phyloP scores from a whole-genome alignment of 2,888 invertebrate species.

The Nemurella pictetii region DNA sequence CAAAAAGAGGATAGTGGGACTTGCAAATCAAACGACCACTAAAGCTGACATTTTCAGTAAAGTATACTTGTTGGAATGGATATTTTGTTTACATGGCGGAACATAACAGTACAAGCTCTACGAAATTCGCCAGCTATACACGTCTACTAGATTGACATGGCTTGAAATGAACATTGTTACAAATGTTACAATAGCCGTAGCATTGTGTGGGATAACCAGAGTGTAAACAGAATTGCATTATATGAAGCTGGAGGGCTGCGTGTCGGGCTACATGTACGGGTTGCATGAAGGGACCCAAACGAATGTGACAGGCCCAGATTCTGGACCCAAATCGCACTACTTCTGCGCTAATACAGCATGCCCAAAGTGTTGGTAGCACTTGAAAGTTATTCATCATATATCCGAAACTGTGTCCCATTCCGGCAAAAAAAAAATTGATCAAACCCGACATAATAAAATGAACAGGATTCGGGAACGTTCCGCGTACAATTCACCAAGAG shows the following conservation, averaged over 20 bases:
- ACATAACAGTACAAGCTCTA: not conserved
- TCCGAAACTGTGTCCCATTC: not conserved
- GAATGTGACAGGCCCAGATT: too few species aligned
- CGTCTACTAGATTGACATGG: not conserved
- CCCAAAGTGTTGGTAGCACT: too few species aligned
- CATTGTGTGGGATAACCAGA: slow-evolving; percentile 3
- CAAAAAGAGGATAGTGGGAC: not conserved
- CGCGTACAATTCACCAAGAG: not conserved
- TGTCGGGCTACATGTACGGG: not conserved
- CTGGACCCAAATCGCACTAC: too few species aligned
- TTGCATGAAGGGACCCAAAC: not conserved
- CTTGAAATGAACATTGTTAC: not conserved
- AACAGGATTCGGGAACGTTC: not conserved
- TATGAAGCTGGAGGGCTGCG: too few species aligned
- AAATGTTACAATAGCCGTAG: slow-evolving; percentile 3
- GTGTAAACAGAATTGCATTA: not conserved
- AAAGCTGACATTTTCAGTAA: slow-evolving; percentile 5
- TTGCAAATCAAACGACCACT: not conserved
- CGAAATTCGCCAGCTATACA: not conserved
- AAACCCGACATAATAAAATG: not conserved
- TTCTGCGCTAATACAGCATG: too few species aligned
- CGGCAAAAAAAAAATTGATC: slow-evolving; percentile 15
- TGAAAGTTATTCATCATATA: not conserved
- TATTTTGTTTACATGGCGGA: slow-evolving; percentile 4
- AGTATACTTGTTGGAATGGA: not conserved